phyloP scores from a whole-genome alignment of 2,888 invertebrate genomes.

The Oligia latruncula region DNA sequence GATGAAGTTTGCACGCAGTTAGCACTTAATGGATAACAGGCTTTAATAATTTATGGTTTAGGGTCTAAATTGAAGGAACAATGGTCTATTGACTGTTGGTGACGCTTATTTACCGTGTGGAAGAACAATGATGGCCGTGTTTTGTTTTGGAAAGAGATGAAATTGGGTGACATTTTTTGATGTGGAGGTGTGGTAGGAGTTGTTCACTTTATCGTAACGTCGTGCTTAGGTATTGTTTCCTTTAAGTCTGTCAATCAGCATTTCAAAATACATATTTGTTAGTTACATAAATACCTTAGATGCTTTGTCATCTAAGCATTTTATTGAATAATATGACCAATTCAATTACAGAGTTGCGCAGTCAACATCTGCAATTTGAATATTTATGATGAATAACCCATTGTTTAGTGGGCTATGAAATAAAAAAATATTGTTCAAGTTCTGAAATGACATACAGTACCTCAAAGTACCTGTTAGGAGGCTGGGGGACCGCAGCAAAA shows the following conservation, averaged over 20 bases:
- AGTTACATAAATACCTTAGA: not conserved
- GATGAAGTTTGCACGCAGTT: slow-evolving; percentile 59
- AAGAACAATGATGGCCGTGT: slow-evolving; percentile 17
- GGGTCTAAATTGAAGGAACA: slow-evolving; percentile 57
- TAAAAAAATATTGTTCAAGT: slow-evolving; percentile 59
- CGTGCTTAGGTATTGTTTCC: slow-evolving; percentile 2
- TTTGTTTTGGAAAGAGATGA: slow-evolving; percentile 28
- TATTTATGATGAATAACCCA: slow-evolving; percentile 67
- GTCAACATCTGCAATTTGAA: slow-evolving; percentile 62
- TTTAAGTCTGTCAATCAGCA: not conserved
- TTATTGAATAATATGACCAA: slow-evolving; percentile 35
- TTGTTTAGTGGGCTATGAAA: slow-evolving; percentile 66
- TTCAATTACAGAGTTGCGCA: slow-evolving; percentile 55
- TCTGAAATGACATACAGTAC: slow-evolving; percentile 54
- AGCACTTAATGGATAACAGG: slow-evolving; percentile 54
- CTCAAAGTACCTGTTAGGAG: slow-evolving; percentile 41
- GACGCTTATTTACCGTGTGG: slow-evolving; percentile 49
- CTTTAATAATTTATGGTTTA: slow-evolving; percentile 52
- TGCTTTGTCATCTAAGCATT: slow-evolving; percentile 10
- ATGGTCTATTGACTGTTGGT: slow-evolving; percentile 49
- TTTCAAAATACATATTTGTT: not conserved
- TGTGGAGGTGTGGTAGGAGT: not conserved
- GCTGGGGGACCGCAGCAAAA: slow-evolving; percentile 52
- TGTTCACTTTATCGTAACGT: not conserved
- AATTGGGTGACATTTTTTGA: slow-evolving; percentile 30